Evolutionary conservation across 2,113 vertebrate genomes (phyloP).

Genomic region (Ivindomyrus marchei): DNA sequence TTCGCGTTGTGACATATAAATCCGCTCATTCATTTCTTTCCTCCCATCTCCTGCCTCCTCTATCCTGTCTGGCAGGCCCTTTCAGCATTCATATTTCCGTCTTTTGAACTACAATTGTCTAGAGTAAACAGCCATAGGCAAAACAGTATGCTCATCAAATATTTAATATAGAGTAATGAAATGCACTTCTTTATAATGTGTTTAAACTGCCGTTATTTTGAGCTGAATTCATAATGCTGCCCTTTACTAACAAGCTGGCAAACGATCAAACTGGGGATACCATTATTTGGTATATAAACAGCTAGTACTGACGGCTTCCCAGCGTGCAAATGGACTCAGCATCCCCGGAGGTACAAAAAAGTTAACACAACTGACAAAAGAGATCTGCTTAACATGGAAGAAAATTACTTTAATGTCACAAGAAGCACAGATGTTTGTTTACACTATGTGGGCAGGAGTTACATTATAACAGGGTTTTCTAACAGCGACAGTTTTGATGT

Average conservation of each 20-base stretch:
- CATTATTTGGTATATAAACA: neutral
- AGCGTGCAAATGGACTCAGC: neutral
- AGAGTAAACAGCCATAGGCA: neutral
- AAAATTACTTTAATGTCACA: neutral
- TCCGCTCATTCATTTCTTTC: neutral
- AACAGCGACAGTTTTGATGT: neutral
- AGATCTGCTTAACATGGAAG: neutral
- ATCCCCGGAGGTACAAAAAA: neutral
- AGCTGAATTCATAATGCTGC: neutral
- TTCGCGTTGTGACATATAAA: neutral
- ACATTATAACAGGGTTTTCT: neutral
- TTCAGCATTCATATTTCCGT: neutral
- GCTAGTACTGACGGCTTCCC: neutral
- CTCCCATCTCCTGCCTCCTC: neutral
- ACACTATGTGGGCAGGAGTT: neutral
- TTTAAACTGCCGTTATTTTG: neutral
- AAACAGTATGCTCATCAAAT: neutral
- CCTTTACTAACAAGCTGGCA: neutral
- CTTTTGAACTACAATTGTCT: neutral
- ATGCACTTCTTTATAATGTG: neutral
- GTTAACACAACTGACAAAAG: neutral
- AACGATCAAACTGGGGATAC: neutral
- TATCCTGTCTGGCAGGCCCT: neutral
- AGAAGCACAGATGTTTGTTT: conserved; percentile 1
- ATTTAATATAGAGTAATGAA: neutral